Evolutionary conservation across 2,888 invertebrate species (phyloP).

Genomic region (Nemotelus pantherinus): DNA sequence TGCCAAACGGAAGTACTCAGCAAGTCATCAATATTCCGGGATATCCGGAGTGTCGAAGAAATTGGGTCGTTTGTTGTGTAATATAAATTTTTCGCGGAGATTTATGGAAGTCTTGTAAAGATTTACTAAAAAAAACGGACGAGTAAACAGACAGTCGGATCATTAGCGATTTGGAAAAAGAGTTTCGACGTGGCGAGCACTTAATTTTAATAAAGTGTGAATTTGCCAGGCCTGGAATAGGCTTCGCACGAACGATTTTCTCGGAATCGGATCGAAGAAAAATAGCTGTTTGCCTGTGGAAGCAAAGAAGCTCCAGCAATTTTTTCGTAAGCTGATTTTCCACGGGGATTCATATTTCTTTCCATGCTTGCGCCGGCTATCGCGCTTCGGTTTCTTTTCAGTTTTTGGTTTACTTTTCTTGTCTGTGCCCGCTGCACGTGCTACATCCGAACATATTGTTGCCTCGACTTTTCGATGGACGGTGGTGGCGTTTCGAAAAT

Average conservation of each 20-base stretch:
- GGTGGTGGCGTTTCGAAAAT: not conserved
- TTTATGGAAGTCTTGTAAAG: not conserved
- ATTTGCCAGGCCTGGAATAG: not conserved
- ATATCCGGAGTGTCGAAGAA: constrained; percentile 5
- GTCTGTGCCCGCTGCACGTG: not conserved
- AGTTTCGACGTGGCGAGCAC: not conserved
- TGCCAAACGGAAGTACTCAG: not conserved
- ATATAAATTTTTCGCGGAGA: not conserved
- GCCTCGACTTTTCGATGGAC: not conserved
- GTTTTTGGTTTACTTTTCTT: not conserved
- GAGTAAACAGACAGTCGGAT: too few species aligned
- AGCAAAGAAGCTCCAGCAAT: not conserved
- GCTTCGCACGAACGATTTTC: not conserved
- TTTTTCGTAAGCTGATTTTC: not conserved
- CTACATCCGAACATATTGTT: not conserved
- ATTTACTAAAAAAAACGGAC: too few species aligned
- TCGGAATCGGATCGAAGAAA: not conserved
- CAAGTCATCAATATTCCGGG: constrained; percentile 23
- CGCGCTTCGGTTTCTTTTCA: not conserved
- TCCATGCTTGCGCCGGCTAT: not conserved
- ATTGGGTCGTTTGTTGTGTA: not conserved
- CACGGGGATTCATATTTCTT: constrained; percentile 24
- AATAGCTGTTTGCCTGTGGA: not conserved
- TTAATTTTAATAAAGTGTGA: too few species aligned
- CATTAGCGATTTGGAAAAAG: not conserved